These are phyloP conservation scores for Thumatha senex DNA, from an alignment of 2,888 invertebrate species.

Conservation along the genomic window DNA sequence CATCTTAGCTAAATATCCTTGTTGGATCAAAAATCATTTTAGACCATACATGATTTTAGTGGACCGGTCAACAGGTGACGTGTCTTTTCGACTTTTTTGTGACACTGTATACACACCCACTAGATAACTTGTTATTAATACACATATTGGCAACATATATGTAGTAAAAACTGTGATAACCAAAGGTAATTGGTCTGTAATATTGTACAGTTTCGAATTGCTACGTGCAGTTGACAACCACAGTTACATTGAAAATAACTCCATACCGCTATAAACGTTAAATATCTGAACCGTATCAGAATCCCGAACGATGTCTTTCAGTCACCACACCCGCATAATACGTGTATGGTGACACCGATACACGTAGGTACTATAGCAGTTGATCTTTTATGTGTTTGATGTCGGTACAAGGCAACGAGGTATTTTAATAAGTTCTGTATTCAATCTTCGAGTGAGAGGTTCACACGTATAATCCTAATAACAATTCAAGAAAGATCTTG, in stretches of 20 bases:
- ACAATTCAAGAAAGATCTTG: conserved; percentile 69
- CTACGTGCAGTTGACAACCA: conserved; percentile 51
- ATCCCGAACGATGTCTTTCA: conserved; percentile 4
- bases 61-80: too few relatives aligned
- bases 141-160: conserved; percentile 7
- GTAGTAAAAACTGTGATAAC: conserved; percentile 23
- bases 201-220: conserved; percentile 47
- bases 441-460: conserved; percentile 53
- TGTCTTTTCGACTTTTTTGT: too few relatives aligned
- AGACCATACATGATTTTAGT: too few relatives aligned
- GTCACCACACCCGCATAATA: neutral
- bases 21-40: too few relatives aligned
- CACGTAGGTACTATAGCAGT: neutral
- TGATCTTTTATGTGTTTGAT: neutral
- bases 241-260: conserved; percentile 54
- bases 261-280: conserved; percentile 38
- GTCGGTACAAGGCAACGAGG: conserved; percentile 23
- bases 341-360: too few relatives aligned
- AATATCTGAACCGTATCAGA: conserved; percentile 15
- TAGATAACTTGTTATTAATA: neutral
- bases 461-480: conserved; percentile 73
- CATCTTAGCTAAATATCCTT: too few relatives aligned
- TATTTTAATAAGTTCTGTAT: conserved; percentile 67
- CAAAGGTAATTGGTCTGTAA: conserved; percentile 37
- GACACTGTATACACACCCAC: too few relatives aligned